phyloP scores from a whole-genome alignment of 2,888 invertebrate species.

The Lycocerus yunnanus region DNA sequence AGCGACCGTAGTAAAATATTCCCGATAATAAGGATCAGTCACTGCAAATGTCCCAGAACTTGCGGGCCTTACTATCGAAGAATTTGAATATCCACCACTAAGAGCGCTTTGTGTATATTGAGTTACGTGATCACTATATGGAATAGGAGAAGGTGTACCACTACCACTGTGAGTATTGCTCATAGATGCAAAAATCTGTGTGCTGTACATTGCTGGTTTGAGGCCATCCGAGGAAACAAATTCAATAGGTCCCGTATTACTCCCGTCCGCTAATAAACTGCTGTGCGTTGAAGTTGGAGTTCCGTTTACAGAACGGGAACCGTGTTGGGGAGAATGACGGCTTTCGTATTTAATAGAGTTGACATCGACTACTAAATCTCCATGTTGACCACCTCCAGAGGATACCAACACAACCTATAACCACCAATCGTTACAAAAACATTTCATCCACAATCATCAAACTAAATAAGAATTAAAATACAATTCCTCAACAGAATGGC shows the following conservation, averaged over 20 bases:
- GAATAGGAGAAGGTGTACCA: conserved; percentile 70
- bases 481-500: conserved; percentile 23
- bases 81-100: conserved; percentile 54
- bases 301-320: conserved; percentile 69
- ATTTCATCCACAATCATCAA: conserved; percentile 25
- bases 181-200: conserved; percentile 72
- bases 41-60: conserved; percentile 65
- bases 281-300: conserved; percentile 70
- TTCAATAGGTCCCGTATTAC: conserved; percentile 56
- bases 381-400: conserved; percentile 47
- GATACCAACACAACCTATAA: conserved; percentile 59
- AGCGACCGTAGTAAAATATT: conserved; percentile 71
- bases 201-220: conserved; percentile 67
- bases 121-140: conserved; percentile 56
- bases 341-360: conserved; percentile 65
- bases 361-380: conserved; percentile 59
- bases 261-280: conserved; percentile 64
- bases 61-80: conserved; percentile 47
- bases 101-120: conserved; percentile 54
- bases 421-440: conserved; percentile 40
- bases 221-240: conserved; percentile 58
- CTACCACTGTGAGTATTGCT: conserved; percentile 52
- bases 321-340: conserved; percentile 67
- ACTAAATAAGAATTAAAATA: conserved; percentile 11
- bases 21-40: conserved; percentile 79